A percentile compares a stretch with the other conserved stretches of the same genome.
phyloP scores from a whole-genome alignment of 2,113 vertebrate genomes.

The Bubalus kerabau region DNA sequence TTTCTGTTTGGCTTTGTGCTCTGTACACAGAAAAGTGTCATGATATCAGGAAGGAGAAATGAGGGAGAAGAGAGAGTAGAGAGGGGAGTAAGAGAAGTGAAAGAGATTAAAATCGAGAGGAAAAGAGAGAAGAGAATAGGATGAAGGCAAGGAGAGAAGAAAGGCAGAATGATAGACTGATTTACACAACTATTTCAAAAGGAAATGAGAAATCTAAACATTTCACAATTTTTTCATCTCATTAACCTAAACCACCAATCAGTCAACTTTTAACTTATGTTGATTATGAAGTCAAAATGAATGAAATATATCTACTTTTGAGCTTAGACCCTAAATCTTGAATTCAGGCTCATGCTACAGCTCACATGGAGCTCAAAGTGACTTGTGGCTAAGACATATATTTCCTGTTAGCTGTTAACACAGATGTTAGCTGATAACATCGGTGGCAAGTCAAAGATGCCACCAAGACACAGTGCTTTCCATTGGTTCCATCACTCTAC shows the following conservation, averaged over 20 bases:
- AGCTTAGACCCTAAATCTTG: background rate
- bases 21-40: background rate
- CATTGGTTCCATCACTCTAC: background rate
- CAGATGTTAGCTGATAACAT: background rate
- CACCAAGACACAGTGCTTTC: background rate
- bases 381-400: background rate
- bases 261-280: background rate
- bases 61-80: background rate
- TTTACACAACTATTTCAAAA: background rate
- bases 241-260: background rate
- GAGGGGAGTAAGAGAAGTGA: background rate
- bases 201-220: background rate
- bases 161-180: background rate
- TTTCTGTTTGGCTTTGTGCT: background rate
- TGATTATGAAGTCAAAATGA: background rate
- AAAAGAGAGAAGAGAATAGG: background rate
- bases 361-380: background rate
- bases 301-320: background rate
- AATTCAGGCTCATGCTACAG: background rate
- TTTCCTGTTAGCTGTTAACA: background rate
- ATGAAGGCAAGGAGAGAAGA: background rate
- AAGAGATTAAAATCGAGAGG: background rate
- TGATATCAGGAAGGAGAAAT: background rate
- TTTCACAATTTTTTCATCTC: background rate
- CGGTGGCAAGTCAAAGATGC: accelerated